These are phyloP conservation scores for Pseudocheirus occidentalis DNA, from an alignment of 2,797 vertebrate species.

Conservation along the genomic window DNA sequence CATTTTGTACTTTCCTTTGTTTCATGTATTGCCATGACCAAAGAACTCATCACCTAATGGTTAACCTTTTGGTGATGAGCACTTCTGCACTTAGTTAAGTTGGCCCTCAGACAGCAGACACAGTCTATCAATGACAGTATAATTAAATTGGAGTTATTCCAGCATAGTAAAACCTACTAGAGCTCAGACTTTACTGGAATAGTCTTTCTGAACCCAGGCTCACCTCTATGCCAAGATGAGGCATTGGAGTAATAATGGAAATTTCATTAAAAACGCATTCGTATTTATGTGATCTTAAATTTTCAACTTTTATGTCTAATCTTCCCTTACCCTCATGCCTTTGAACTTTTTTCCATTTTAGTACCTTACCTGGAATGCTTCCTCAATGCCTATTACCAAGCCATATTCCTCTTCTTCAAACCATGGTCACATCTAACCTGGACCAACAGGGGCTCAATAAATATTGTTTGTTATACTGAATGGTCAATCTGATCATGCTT, in stretches of 20 bases:
- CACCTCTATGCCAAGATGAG: background rate
- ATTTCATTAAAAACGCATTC: slow-evolving; percentile 16
- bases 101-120: background rate
- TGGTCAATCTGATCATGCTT: background rate
- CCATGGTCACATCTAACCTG: slow-evolving; percentile 34
- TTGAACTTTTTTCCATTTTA: slow-evolving; percentile 11
- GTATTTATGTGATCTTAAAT: background rate
- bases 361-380: background rate
- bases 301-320: slow-evolving; percentile 6
- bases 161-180: background rate
- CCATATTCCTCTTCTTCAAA: background rate
- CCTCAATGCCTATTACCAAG: background rate
- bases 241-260: background rate
- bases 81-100: background rate
- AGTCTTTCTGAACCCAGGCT: background rate
- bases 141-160: background rate
- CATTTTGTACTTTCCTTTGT: background rate
- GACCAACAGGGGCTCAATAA: background rate
- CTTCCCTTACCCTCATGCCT: slow-evolving; percentile 35
- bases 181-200: background rate
- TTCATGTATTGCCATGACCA: background rate
- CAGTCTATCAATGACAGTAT: background rate
- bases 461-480: background rate
- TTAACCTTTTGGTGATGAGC: background rate
- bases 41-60: background rate